phyloP scores from a whole-genome alignment of 2,888 invertebrate genomes.

The Pedicia rivosa region DNA sequence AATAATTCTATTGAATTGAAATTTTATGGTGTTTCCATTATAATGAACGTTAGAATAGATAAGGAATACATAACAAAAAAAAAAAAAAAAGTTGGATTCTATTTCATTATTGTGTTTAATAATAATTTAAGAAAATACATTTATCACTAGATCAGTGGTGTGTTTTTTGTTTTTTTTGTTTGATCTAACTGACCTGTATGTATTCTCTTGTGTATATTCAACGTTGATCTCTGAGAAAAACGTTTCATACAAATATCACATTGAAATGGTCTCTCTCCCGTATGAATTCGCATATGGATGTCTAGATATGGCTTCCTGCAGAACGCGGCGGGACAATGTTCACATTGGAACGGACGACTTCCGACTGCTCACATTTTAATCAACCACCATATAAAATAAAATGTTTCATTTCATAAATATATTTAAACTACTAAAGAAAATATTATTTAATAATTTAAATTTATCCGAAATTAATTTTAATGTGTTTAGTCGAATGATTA shows the following conservation, averaged over 20 bases:
- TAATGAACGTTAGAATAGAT: too few species aligned
- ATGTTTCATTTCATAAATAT: neutral
- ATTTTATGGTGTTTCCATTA: too few species aligned
- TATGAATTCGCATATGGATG: constrained; percentile 48
- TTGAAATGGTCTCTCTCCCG: constrained; percentile 38
- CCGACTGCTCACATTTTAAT: constrained; percentile 13
- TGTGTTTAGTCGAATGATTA: too few species aligned
- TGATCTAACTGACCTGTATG: constrained; percentile 40
- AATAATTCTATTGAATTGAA: too few species aligned
- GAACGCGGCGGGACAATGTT: constrained; percentile 40
- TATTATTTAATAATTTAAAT: too few species aligned
- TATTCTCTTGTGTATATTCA: constrained; percentile 66
- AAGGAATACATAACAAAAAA: too few species aligned
- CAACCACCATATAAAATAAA: constrained; percentile 1
- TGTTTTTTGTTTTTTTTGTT: too few species aligned
- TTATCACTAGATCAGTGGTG: neutral
- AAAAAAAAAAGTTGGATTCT: too few species aligned
- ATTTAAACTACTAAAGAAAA: too few species aligned
- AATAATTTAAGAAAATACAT: neutral
- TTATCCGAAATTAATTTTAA: too few species aligned
- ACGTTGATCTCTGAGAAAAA: constrained; percentile 66
- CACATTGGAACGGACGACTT: constrained; percentile 36
- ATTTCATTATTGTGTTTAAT: too few species aligned
- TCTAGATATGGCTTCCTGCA: constrained; percentile 45
- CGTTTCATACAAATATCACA: constrained; percentile 63